Evolutionary conservation across 2,888 invertebrate genomes (phyloP).

Genomic region (Cordilura impudica): DNA sequence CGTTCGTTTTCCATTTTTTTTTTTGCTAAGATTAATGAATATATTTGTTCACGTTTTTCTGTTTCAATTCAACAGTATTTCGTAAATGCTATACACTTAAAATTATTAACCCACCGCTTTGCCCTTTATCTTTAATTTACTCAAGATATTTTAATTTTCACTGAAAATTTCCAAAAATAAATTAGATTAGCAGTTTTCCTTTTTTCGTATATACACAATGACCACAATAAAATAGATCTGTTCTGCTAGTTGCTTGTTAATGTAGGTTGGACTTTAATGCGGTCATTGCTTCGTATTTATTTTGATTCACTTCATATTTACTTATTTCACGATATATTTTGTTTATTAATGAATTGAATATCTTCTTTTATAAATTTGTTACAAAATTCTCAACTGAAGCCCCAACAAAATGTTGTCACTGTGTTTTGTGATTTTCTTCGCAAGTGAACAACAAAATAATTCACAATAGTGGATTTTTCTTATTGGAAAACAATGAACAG

Average conservation of each 20-base stretch:
- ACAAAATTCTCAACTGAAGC: constrained; percentile 21
- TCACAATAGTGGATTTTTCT: constrained; percentile 30
- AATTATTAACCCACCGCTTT: not conserved
- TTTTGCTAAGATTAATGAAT: constrained; percentile 3
- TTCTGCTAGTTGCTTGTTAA: constrained; percentile 25
- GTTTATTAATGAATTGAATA: constrained; percentile 22
- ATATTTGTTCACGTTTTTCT: constrained; percentile 25
- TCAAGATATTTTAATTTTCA: constrained; percentile 47
- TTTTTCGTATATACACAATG: constrained; percentile 5
- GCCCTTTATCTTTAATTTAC: constrained; percentile 12
- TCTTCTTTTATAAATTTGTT: constrained; percentile 25
- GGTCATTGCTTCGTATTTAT: constrained; percentile 5
- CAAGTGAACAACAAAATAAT: constrained; percentile 38
- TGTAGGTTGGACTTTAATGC: not conserved
- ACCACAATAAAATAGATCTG: constrained; percentile 33
- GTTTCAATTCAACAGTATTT: constrained; percentile 24
- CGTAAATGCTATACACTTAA: constrained; percentile 11
- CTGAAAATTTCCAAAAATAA: constrained; percentile 62
- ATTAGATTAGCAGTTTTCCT: constrained; percentile 34
- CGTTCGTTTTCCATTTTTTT: constrained; percentile 75
- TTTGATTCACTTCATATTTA: not conserved
- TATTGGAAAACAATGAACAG: constrained; percentile 26
- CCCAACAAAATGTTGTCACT: constrained; percentile 29
- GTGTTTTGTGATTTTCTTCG: constrained; percentile 38
- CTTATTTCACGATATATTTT: constrained; percentile 10